Evolutionary conservation across 1,140 invertebrate genomes (phyloP).

Genomic region (Meloidogyne chitwoodi): DNA sequence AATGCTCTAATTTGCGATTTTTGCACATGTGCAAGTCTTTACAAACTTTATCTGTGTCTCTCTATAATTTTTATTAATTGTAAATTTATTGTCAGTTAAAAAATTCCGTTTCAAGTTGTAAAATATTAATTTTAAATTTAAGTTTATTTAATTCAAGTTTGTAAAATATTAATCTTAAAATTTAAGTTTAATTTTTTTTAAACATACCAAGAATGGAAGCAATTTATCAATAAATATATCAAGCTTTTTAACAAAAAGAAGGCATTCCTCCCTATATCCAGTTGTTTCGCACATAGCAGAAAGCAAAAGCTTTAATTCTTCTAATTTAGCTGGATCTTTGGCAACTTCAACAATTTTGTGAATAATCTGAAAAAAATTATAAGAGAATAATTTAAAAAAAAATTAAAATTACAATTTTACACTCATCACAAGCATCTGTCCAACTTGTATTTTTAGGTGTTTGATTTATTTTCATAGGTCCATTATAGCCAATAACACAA

Average conservation of each 20-base stretch:
- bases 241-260: conserved; percentile 50
- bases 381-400: neutral
- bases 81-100: neutral
- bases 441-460: neutral
- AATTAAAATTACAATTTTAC: conserved; percentile 23
- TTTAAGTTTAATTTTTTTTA: neutral
- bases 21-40: conserved; percentile 49
- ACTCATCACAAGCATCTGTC: conserved; percentile 32
- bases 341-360: conserved; percentile 50
- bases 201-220: conserved; percentile 49
- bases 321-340: conserved; percentile 52
- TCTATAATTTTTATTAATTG: conserved; percentile 23
- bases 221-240: conserved; percentile 52
- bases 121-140: neutral
- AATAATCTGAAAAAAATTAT: conserved; percentile 35
- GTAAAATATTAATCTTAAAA: neutral
- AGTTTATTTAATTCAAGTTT: neutral
- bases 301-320: conserved; percentile 51
- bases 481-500: neutral
- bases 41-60: conserved; percentile 48
- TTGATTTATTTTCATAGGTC: neutral
- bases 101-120: neutral
- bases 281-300: conserved; percentile 51
- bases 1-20: conserved; percentile 52
- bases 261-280: conserved; percentile 51